Percentiles rank a stretch among this genome's conserved stretches.
Evolutionary conservation across 1,140 invertebrate genomes (phyloP).

Genomic region (Notospermus geniculatus): DNA sequence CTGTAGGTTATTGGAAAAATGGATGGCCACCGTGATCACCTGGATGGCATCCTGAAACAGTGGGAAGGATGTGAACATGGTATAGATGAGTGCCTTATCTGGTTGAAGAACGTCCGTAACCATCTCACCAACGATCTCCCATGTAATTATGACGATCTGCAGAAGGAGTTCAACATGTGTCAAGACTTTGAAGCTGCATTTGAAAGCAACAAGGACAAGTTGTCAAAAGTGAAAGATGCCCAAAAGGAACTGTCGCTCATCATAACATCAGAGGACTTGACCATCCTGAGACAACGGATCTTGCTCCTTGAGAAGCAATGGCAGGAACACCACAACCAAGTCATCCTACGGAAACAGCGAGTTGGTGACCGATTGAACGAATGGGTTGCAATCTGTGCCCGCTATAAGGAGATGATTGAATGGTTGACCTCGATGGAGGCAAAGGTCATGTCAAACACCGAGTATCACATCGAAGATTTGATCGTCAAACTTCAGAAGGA

Average conservation of each 20-base stretch:
- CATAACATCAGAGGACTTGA: constrained; percentile 82
- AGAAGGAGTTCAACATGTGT: constrained; percentile 44
- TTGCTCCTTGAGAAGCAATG: constrained; percentile 68
- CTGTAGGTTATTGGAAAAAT: constrained; percentile 58
- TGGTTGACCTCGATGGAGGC: constrained; percentile 46
- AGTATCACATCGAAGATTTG: constrained; percentile 48
- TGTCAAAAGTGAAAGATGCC: constrained; percentile 63
- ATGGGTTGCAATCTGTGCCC: constrained; percentile 38
- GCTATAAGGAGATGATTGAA: constrained; percentile 32
- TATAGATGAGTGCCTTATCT: constrained; percentile 43
- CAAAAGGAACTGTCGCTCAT: constrained; percentile 81
- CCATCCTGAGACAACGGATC: constrained; percentile 69
- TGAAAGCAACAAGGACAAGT: constrained; percentile 39
- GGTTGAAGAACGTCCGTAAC: constrained; percentile 45
- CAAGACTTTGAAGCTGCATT: constrained; percentile 41
- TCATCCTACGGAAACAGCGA: constrained; percentile 30
- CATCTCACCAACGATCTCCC: constrained; percentile 36
- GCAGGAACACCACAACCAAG: constrained; percentile 42
- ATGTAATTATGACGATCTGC: constrained; percentile 43
- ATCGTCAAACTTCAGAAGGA: constrained; percentile 54
- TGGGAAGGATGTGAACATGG: constrained; percentile 54
- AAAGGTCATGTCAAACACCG: constrained; percentile 35
- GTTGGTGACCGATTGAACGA: constrained; percentile 38
- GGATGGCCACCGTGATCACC: constrained; percentile 68
- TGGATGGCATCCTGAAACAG: constrained; percentile 48